Evolutionary conservation across 1,140 invertebrate species (phyloP).

Genomic region (Drosophila kikkawai): DNA sequence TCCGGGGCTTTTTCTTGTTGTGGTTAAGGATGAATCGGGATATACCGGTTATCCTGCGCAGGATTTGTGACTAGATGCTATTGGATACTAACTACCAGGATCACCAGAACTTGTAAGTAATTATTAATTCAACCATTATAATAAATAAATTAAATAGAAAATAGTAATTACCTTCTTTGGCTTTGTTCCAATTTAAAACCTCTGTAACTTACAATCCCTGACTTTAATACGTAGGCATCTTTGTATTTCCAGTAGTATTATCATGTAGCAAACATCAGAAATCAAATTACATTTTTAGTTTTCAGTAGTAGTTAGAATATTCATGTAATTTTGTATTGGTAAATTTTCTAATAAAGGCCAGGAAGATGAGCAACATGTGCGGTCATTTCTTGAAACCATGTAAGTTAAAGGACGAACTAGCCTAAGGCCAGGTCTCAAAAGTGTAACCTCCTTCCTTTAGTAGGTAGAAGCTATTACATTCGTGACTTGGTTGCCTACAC

Average conservation of each 20-base stretch:
- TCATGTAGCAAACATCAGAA: not conserved
- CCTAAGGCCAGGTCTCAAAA: not conserved
- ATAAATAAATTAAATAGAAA: too few relatives aligned
- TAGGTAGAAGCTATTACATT: slow-evolving; percentile 44
- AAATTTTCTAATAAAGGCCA: not conserved
- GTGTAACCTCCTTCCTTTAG: not conserved
- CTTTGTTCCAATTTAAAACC: too few relatives aligned
- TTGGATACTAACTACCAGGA: too few relatives aligned
- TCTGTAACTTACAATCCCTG: too few relatives aligned
- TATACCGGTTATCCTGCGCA: too few relatives aligned
- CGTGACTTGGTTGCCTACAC: slow-evolving; percentile 54
- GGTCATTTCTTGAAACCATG: not conserved
- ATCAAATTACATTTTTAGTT: not conserved
- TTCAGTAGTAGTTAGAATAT: not conserved
- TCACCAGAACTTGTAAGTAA: too few relatives aligned
- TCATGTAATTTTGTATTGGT: not conserved
- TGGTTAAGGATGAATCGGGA: too few relatives aligned
- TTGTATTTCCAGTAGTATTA: not conserved
- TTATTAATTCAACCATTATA: too few relatives aligned
- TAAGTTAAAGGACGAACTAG: not conserved
- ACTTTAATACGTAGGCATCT: not conserved
- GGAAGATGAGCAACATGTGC: not conserved
- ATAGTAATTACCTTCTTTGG: too few relatives aligned
- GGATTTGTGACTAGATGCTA: too few relatives aligned
- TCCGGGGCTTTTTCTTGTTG: too few relatives aligned